Evolutionary conservation across 2,113 vertebrate species (phyloP).

Genomic region (Oceanodroma tethys): DNA sequence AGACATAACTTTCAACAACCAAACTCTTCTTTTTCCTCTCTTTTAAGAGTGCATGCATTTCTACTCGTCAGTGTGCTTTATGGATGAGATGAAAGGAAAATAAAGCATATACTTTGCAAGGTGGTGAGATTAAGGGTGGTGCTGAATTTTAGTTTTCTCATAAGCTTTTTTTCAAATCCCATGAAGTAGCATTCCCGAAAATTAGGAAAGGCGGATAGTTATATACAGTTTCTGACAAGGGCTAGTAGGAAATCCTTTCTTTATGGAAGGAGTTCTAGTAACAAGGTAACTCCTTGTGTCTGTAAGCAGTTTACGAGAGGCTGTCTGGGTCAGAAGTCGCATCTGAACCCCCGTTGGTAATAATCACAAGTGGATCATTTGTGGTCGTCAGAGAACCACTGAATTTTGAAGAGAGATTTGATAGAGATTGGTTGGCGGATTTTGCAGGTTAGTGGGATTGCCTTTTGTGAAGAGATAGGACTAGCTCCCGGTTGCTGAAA

Average conservation of each 20-base stretch:
- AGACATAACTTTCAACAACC: not conserved
- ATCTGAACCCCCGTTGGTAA: not conserved
- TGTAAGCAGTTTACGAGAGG: not conserved
- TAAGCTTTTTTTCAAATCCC: not conserved
- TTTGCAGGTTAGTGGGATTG: not conserved
- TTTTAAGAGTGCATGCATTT: not conserved
- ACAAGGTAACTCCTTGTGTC: not conserved
- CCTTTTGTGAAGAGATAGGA: not conserved
- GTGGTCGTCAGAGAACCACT: not conserved
- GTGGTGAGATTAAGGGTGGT: not conserved
- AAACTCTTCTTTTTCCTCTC: not conserved
- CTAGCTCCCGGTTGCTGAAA: rapidly evolving
- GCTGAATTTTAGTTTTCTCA: not conserved
- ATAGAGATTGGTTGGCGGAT: not conserved
- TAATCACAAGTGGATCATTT: not conserved
- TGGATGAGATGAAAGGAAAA: not conserved
- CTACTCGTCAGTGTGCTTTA: not conserved
- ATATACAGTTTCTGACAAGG: not conserved
- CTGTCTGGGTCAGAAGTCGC: not conserved
- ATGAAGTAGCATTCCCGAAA: not conserved
- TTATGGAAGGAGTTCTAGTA: not conserved
- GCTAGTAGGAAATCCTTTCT: not conserved
- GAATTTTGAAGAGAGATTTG: not conserved
- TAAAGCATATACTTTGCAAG: not conserved
- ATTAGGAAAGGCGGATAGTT: not conserved